phyloP scores from a whole-genome alignment of 2,888 invertebrate genomes.

The Agriopis aurantiaria region DNA sequence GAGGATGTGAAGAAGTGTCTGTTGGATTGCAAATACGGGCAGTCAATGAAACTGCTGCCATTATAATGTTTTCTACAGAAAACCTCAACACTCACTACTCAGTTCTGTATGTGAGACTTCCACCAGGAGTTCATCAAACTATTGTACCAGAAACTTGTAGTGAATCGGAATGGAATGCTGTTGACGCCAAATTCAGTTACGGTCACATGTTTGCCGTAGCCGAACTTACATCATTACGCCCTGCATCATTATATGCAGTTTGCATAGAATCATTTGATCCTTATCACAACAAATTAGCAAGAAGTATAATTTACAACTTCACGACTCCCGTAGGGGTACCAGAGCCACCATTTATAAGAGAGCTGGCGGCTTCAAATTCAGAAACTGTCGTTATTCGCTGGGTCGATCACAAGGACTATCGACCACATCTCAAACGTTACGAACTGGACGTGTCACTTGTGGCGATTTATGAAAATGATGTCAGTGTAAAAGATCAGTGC shows the following conservation, averaged over 20 bases:
- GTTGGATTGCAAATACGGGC: slow-evolving; percentile 62
- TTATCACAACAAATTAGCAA: slow-evolving; percentile 54
- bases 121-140: slow-evolving; percentile 54
- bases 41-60: slow-evolving; percentile 64
- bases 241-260: slow-evolving; percentile 74
- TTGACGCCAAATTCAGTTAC: slow-evolving; percentile 52
- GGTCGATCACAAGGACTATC: slow-evolving; percentile 75
- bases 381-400: slow-evolving; percentile 67
- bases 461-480: slow-evolving; percentile 60
- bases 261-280: slow-evolving; percentile 74
- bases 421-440: slow-evolving; percentile 64
- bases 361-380: slow-evolving; percentile 67
- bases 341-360: slow-evolving; percentile 74
- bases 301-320: slow-evolving; percentile 71
- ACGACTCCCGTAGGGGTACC: slow-evolving; percentile 72
- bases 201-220: slow-evolving; percentile 53
- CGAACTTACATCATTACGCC: slow-evolving; percentile 60
- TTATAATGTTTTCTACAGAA: slow-evolving; percentile 62
- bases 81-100: slow-evolving; percentile 63
- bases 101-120: slow-evolving; percentile 69
- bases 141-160: slow-evolving; percentile 76
- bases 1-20: slow-evolving; percentile 64
- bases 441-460: slow-evolving; percentile 72
- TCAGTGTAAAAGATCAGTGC: slow-evolving; percentile 66
- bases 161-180: slow-evolving; percentile 71